Percentiles rank a stretch among this genome's conserved stretches.
Evolutionary conservation across 2,797 vertebrate genomes (phyloP).

Genomic region (Knipowitschia caucasica): DNA sequence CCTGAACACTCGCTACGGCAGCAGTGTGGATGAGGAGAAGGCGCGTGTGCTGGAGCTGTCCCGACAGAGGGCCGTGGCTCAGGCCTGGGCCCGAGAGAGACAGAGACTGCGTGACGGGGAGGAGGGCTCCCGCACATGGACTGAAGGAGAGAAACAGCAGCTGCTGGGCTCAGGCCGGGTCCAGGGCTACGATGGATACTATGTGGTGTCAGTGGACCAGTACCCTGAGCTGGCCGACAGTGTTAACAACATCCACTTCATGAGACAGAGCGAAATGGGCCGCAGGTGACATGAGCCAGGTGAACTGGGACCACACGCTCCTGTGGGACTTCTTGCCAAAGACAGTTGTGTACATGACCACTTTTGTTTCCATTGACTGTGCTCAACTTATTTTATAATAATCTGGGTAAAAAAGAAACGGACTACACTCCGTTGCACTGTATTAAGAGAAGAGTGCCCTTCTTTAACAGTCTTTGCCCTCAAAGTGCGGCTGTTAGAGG

Average conservation of each 20-base stretch:
- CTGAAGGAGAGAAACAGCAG: slow-evolving; percentile 94
- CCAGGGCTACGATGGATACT: slow-evolving; percentile 95
- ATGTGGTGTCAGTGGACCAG: slow-evolving; percentile 94
- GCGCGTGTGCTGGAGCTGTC: slow-evolving; percentile 89
- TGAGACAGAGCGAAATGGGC: slow-evolving; percentile 99
- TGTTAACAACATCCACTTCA: slow-evolving; percentile 95
- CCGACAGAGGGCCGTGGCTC: slow-evolving; percentile 84
- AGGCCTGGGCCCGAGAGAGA: slow-evolving; percentile 90
- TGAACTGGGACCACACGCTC: slow-evolving; percentile 47
- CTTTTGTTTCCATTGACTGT: slow-evolving; percentile 68
- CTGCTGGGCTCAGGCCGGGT: slow-evolving; percentile 88
- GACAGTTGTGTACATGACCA: slow-evolving; percentile 96
- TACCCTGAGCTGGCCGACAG: slow-evolving; percentile 98
- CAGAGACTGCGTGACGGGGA: slow-evolving; percentile 94
- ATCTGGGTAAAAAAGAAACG: slow-evolving; percentile 62
- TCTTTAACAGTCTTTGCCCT: slow-evolving; percentile 82
- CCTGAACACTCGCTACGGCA: slow-evolving; percentile 92
- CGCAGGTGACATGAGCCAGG: slow-evolving; percentile 93
- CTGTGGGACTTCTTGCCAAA: slow-evolving; percentile 96
- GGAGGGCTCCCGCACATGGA: slow-evolving; percentile 92
- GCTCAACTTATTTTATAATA: slow-evolving; percentile 78
- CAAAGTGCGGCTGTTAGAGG: slow-evolving; percentile 73
- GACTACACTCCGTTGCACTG: slow-evolving; percentile 83
- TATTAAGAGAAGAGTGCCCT: slow-evolving; percentile 83
- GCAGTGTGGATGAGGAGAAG: slow-evolving; percentile 91